A percentile compares a stretch with the other conserved stretches of the same genome.
These are phyloP conservation scores for Megaptera novaeangliae DNA, from an alignment of 2,113 vertebrate species.

Conservation along the genomic window DNA sequence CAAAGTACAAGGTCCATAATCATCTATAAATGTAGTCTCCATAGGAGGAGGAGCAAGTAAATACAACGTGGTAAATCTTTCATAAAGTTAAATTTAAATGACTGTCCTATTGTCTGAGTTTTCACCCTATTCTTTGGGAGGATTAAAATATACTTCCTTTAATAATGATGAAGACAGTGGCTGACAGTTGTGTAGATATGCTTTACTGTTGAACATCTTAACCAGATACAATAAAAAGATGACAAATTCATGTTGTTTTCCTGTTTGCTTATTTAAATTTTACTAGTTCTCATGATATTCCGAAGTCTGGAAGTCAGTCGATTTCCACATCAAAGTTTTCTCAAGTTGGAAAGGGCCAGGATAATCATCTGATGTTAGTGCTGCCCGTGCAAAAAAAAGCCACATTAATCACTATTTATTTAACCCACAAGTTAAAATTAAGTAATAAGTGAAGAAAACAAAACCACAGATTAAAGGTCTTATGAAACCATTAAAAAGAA, in stretches of 20 bases:
- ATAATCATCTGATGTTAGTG: background rate
- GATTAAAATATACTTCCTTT: conserved; percentile 34
- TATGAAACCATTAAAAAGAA: background rate
- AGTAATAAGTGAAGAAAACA: background rate
- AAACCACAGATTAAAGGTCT: background rate
- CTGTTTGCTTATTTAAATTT: background rate
- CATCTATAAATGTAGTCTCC: background rate
- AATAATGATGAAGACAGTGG: background rate
- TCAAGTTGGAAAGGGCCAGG: background rate
- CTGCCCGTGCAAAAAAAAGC: background rate
- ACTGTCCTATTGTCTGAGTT: background rate
- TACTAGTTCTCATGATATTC: background rate
- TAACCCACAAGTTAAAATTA: conserved; percentile 2
- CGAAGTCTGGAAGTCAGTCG: background rate
- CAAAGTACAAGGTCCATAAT: background rate
- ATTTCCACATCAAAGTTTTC: background rate
- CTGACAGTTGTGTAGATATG: background rate
- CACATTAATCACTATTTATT: background rate
- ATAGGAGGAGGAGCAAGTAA: background rate
- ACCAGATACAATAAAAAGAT: conserved; percentile 26
- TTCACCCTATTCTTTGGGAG: background rate
- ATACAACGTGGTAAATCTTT: background rate
- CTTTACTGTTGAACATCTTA: background rate
- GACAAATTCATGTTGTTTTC: background rate
- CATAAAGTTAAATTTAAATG: background rate